Conservation (phyloP, 1,140 invertebrate species). For the Brachionus calyciflorus region DNA sequence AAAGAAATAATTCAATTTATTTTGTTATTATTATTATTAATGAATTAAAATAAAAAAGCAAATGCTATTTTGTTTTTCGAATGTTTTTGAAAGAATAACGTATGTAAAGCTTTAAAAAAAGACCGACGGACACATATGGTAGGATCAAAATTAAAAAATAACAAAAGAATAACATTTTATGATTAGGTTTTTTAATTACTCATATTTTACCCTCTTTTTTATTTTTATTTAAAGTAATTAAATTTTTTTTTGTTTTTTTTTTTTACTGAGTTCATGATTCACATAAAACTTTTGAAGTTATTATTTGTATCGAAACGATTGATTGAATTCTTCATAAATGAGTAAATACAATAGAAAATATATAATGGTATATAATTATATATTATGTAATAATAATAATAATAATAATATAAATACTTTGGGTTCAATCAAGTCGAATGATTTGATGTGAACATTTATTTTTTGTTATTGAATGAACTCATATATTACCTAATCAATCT, state of each 20-base stretch:
- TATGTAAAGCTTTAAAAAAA: background rate
- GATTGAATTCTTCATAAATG: no score
- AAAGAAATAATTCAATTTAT: no score
- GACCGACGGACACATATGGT: constrained; percentile 6
- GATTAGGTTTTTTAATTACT: constrained; percentile 42
- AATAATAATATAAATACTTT: background rate
- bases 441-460: no score
- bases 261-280: no score
- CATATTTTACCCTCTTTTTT: constrained; percentile 13
- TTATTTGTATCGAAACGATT: background rate
- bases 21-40: no score
- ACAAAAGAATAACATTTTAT: background rate
- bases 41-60: no score
- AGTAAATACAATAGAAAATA: no score
- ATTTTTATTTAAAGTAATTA: constrained; percentile 8
- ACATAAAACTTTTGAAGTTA: constrained; percentile 13
- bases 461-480: background rate
- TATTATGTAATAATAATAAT: constrained; percentile 28
- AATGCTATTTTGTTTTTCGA: no score
- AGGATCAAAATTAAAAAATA: constrained; percentile 5
- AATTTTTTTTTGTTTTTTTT: constrained; percentile 8
- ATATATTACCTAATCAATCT: constrained; percentile 25
- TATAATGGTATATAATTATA: constrained; percentile 3
- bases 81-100: no score
- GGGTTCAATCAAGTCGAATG: constrained; percentile 30